Conservation (phyloP, 2,888 invertebrate species). For the Nephrotoma appendiculata region DNA sequence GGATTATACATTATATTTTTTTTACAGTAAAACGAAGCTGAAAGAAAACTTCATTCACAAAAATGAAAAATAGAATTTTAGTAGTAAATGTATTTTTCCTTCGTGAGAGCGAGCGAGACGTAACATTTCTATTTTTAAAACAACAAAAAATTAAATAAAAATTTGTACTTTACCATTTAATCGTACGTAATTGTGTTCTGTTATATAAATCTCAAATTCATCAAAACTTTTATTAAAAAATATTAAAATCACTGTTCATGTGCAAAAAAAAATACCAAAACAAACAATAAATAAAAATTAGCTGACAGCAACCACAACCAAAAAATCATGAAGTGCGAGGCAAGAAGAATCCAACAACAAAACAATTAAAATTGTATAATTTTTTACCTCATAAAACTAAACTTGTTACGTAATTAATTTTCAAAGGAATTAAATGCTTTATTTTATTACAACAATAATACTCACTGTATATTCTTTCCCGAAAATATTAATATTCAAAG, state of each 20-base stretch:
- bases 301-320: background rate
- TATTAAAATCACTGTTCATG: background rate
- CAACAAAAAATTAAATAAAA: background rate
- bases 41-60: background rate
- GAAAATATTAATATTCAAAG: too few species aligned
- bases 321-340: background rate
- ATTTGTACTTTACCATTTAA: background rate
- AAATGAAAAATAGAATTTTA: background rate
- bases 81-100: background rate
- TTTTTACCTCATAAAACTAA: background rate
- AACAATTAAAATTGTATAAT: background rate
- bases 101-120: background rate
- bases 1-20: background rate
- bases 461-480: background rate
- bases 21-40: background rate
- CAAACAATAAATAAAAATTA: background rate
- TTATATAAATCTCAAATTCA: background rate
- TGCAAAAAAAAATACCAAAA: background rate
- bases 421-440: background rate
- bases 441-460: background rate
- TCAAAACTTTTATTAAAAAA: background rate
- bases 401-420: background rate
- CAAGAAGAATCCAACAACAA: background rate
- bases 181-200: background rate
- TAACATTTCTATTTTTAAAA: background rate